Evolutionary conservation across 2,888 invertebrate genomes (phyloP).

Genomic region (Stegophylla sp.): DNA sequence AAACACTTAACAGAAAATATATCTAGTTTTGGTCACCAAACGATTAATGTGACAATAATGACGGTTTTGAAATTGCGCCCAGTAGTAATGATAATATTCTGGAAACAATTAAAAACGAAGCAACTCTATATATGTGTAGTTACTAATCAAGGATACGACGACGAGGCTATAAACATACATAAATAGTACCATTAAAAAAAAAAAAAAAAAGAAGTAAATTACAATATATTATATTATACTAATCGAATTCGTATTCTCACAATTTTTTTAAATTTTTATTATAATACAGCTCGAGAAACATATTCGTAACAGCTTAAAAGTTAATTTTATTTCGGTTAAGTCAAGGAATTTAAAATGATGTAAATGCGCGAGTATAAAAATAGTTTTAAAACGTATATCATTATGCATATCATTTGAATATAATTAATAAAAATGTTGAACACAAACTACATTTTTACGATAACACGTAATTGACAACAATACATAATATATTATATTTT

Average conservation of each 20-base stretch:
- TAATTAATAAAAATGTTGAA: neutral
- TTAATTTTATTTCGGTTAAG: conserved; percentile 1
- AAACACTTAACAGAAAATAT: neutral
- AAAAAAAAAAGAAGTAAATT: neutral
- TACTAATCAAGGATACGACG: conserved; percentile 11
- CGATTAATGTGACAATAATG: neutral
- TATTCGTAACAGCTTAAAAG: conserved; percentile 8
- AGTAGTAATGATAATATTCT: neutral
- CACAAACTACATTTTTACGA: neutral
- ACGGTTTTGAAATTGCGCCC: conserved; percentile 28
- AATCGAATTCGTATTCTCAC: neutral
- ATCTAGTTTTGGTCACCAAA: neutral
- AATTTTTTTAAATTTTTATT: conserved; percentile 23
- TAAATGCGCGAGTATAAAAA: conserved; percentile 11
- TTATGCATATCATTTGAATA: conserved; percentile 4
- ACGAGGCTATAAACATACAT: neutral
- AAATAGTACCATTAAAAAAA: conserved; percentile 15
- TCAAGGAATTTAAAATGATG: neutral
- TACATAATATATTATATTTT: neutral
- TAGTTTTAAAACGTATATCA: conserved; percentile 2
- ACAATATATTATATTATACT: neutral
- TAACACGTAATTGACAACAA: neutral
- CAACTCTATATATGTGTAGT: neutral
- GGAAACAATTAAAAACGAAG: conserved; percentile 25
- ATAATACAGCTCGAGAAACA: neutral